Percentiles rank a stretch among this genome's conserved stretches.
Evolutionary conservation across 2,888 invertebrate species (phyloP).

Genomic region (Pinctada fucata): DNA sequence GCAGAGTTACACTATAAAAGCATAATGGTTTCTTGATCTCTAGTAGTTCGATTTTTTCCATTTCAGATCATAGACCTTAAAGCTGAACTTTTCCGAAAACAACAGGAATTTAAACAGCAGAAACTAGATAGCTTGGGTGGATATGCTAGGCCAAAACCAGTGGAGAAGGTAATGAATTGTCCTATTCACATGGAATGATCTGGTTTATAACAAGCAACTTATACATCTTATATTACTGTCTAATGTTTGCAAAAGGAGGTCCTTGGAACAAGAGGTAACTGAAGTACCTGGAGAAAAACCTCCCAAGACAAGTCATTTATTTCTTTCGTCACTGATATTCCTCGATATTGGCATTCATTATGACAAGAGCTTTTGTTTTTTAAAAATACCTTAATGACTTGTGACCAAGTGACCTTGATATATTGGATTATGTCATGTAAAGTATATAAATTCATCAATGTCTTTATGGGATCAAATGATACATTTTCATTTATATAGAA

Average conservation of each 20-base stretch:
- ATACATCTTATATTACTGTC: background rate
- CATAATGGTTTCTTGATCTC: background rate
- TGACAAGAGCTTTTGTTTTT: no score
- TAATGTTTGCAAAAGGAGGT: background rate
- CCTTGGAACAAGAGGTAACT: background rate
- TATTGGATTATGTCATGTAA: no score
- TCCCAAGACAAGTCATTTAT: background rate
- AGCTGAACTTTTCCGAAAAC: slow-evolving; percentile 91
- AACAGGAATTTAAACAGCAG: slow-evolving; percentile 84
- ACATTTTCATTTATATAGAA: slow-evolving; percentile 47
- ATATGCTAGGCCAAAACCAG: slow-evolving; percentile 58
- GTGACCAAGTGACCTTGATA: no score
- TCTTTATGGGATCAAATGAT: no score
- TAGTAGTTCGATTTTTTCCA: slow-evolving; percentile 28
- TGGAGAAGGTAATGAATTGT: slow-evolving; percentile 54
- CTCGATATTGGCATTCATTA: no score
- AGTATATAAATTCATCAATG: no score
- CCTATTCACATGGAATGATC: background rate
- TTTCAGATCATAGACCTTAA: slow-evolving; percentile 82
- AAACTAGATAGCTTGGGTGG: slow-evolving; percentile 56
- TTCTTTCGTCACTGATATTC: no score
- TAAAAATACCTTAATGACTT: no score
- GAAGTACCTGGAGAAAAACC: background rate
- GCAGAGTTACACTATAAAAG: no score
- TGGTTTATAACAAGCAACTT: no score